These are phyloP conservation scores for Ridgeia piscesae DNA, from an alignment of 1,140 invertebrate species.

Conservation along the genomic window DNA sequence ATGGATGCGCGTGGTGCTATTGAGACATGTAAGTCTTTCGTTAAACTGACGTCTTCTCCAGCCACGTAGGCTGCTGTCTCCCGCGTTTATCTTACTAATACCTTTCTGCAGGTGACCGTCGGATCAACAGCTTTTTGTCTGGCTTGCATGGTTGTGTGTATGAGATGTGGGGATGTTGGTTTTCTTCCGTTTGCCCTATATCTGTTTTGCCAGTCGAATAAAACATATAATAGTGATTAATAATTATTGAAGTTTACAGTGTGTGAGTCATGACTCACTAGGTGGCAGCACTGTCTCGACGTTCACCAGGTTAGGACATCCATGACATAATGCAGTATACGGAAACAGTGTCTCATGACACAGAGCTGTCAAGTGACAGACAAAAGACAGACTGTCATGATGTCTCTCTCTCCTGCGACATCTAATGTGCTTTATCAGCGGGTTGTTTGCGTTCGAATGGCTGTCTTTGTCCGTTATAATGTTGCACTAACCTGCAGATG, in stretches of 20 bases:
- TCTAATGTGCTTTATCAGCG: not conserved
- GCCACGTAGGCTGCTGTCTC: not conserved
- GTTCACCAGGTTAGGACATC: not conserved
- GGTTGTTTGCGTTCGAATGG: not conserved
- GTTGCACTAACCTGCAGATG: not conserved
- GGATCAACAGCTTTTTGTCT: not conserved
- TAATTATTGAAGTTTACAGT: not conserved
- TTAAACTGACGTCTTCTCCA: not conserved
- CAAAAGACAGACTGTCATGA: not conserved
- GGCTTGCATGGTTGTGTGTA: not conserved
- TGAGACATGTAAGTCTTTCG: not conserved
- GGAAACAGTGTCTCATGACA: not conserved
- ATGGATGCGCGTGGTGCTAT: conserved; percentile 36
- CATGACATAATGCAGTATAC: no score
- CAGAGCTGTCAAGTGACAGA: not conserved
- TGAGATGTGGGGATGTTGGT: not conserved
- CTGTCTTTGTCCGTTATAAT: not conserved
- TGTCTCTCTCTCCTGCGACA: not conserved
- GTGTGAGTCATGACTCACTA: not conserved
- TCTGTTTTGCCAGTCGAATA: not conserved
- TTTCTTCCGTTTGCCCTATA: not conserved
- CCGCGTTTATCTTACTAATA: not conserved
- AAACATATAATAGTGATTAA: not conserved
- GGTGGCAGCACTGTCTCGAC: not conserved
- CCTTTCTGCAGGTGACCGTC: not conserved